Evolutionary conservation across 2,113 vertebrate species (phyloP), one percentile per base, ranked within the genome.

Genomic region (Procavia capensis): DNA sequence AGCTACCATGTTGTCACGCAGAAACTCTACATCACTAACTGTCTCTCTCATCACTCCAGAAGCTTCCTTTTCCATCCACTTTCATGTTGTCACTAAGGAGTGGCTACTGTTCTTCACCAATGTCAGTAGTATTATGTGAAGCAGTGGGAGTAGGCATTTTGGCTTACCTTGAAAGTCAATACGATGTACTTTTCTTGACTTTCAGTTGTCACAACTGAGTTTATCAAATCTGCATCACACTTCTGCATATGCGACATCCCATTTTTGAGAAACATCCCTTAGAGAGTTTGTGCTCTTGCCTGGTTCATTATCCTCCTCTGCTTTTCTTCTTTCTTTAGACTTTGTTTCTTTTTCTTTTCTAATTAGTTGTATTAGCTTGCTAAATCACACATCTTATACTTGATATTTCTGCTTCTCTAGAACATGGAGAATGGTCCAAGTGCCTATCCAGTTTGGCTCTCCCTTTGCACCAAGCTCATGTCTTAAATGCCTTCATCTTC

Each of bases 111-210:
- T 92, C 19, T 43, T 63, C 61, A 16, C 7, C 25, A n/a, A 36
- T 6, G 31, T 82, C 31, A 85, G 45, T 63, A 82, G 16, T 27
- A 13, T 27, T 14, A 5, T 74, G 50, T 13, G 90, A 88, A 84
- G 47, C 24, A 93, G 45, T 7, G 17, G 36, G 34, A 85, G 85
- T 2, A 36, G 17, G 9, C 29, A n/a, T 8, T 16, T 3, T 36
- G 17, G 61, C 39, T 50, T 74, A 6, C 47, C 84, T 64, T 92
- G 63, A 63, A 95, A 94, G 41, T 81, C 39, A 96, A 22, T 85
- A 84, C 22, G 74, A 64, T 43, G 36, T n/a, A 9, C 66, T 88
- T 89, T 80, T 89, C 84, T 70, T 41, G 22, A 80, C 70, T 63
- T 34, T 45, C 41, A 36, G 16, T 61, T 93, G n/a, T 80, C 6